Evolutionary conservation across 2,888 invertebrate genomes (phyloP), one percentile per base, ranked within the genome.

Genomic region (Synergus umbraculus): DNA sequence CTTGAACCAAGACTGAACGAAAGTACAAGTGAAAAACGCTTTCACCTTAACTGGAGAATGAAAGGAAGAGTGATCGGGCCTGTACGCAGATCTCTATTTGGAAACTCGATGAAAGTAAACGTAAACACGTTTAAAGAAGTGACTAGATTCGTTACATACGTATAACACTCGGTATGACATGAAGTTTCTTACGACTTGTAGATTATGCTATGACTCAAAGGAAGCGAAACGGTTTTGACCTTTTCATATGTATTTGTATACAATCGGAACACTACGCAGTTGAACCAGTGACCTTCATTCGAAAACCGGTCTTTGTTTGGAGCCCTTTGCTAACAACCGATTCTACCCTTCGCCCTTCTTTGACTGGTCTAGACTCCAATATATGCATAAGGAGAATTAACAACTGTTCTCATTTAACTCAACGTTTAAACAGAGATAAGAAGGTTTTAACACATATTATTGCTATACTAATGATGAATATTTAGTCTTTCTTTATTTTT

Each of bases 271-370:
- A 77, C 81, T 81, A 85, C 84, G 85, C 88, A 88, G 86, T 89
- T 90, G 90, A 90, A 91, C 91, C 87, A 91, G 90, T 91, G 90
- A 92, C 91, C 91, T 92, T 91, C 91, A 91, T 91, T 90, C 86
- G 86, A 86, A 86, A 91, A 91, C 91, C 91, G 91, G 91, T 91
- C 89, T 88, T 87, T 86, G 88, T 89, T 89, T 88, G 77, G 81
- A 85, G 85, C 86, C 86, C 83, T 86, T 82, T 81, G 78, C 84
- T 84, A 85, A 80, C 84, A 86, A 86, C 87, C 85, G 84, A 88
- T 85, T 86, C 85, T 29, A 29, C 29, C 29, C 29, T 29, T 29
- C 29, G 3, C 29, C 29, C 29, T 29, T 29, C 29, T 29, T 29
- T 29, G 29, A 29, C 29, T 29, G 29, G 29, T 29, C 29, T 29